Percentiles rank a stretch among this genome's conserved stretches.
Conservation (phyloP, 2,113 vertebrate species). For the Pithys albifrons region DNA sequence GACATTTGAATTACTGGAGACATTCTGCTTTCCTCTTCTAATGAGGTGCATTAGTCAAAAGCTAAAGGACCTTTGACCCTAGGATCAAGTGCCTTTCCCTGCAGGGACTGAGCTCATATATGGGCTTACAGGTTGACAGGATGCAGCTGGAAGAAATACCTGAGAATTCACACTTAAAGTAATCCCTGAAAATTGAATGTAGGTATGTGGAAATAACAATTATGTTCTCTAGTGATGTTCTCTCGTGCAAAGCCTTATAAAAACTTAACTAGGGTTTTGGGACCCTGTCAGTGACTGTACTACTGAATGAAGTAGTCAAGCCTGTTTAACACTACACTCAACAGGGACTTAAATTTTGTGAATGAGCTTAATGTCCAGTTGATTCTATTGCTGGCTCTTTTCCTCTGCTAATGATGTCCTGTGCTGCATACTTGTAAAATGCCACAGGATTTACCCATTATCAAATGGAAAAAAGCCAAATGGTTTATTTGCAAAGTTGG, state of each 20-base stretch:
- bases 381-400: constrained; percentile 57
- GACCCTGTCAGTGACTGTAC: constrained; percentile 12
- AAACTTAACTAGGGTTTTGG: constrained; percentile 58
- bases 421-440: neutral
- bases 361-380: constrained; percentile 59
- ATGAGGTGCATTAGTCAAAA: constrained; percentile 77
- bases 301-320: constrained; percentile 40
- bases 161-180: constrained; percentile 74
- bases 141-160: constrained; percentile 79
- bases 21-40: constrained; percentile 66
- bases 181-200: constrained; percentile 75
- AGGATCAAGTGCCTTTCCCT: constrained; percentile 76
- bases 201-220: constrained; percentile 66
- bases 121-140: constrained; percentile 76
- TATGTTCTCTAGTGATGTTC: constrained; percentile 63
- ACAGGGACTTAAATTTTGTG: constrained; percentile 46
- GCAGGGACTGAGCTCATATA: constrained; percentile 59
- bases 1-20: constrained; percentile 51
- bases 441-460: neutral
- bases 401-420: constrained; percentile 34
- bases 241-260: constrained; percentile 68
- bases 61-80: constrained; percentile 73
- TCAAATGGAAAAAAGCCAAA: neutral
- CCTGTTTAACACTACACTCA: constrained; percentile 30
- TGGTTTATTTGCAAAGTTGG: neutral